Evolutionary conservation across 2,113 vertebrate genomes (phyloP).

Genomic region (Lophura nycthemera): DNA sequence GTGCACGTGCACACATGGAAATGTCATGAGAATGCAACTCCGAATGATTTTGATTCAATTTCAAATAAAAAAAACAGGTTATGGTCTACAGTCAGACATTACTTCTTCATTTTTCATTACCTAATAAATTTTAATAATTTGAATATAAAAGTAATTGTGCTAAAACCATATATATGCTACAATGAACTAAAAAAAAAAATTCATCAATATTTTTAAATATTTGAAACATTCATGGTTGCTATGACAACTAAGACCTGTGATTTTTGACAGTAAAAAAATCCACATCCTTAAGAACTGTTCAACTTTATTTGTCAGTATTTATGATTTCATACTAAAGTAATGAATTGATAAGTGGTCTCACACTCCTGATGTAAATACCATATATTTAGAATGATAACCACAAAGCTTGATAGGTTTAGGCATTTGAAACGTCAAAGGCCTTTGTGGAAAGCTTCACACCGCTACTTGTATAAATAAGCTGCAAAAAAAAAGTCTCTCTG

Average conservation of each 20-base stretch:
- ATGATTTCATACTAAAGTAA: background rate
- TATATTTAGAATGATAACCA: background rate
- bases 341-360: rapidly evolving
- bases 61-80: background rate
- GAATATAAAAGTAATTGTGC: background rate
- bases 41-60: background rate
- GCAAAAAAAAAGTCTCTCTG: background rate
- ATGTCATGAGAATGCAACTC: rapidly evolving
- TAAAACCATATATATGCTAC: background rate
- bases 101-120: background rate
- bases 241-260: background rate
- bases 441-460: background rate
- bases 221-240: background rate
- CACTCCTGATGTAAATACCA: background rate
- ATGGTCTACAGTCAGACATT: background rate
- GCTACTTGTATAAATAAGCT: background rate
- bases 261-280: background rate
- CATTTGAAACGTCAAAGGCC: background rate
- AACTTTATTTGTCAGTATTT: background rate
- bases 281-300: background rate
- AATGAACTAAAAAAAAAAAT: background rate
- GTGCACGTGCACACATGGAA: background rate
- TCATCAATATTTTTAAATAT: background rate
- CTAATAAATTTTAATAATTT: background rate
- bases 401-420: background rate